A percentile compares a stretch with the other conserved stretches of the same genome.
Conservation (phyloP, 2,797 vertebrate genomes). For the Fundulus diaphanus region DNA sequence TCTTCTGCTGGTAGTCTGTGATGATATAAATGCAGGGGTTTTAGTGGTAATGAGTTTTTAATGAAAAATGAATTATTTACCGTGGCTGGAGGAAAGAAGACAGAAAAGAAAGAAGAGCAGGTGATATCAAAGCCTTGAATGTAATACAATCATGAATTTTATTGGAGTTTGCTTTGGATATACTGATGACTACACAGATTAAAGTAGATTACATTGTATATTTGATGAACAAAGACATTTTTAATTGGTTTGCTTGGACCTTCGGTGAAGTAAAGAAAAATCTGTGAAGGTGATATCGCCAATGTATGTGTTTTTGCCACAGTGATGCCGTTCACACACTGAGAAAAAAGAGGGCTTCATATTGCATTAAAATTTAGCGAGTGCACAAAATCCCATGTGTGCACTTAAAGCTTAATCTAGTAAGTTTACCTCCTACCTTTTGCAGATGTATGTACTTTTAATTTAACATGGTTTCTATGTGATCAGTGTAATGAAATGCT, state of each 20-base stretch:
- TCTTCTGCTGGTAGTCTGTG: constrained; percentile 38
- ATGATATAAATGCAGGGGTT: constrained; percentile 76
- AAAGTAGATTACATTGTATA: constrained; percentile 13
- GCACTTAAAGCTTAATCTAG: neutral
- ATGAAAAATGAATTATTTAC: constrained; percentile 84
- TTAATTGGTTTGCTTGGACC: constrained; percentile 33
- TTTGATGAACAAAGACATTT: constrained; percentile 13
- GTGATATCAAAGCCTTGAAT: constrained; percentile 57
- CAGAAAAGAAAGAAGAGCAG: constrained; percentile 58
- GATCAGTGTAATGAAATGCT: neutral
- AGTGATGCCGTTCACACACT: neutral
- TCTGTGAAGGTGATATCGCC: constrained; percentile 3
- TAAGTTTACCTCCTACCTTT: neutral
- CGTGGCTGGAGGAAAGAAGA: constrained; percentile 65
- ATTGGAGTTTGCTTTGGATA: constrained; percentile 46
- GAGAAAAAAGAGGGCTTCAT: neutral
- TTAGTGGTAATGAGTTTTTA: constrained; percentile 82
- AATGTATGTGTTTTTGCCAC: constrained; percentile 2
- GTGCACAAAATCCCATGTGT: neutral
- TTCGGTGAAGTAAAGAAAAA: constrained; percentile 18
- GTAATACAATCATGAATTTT: constrained; percentile 50
- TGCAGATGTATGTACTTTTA: neutral
- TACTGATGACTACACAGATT: constrained; percentile 23
- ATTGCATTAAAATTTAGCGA: neutral
- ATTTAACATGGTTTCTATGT: neutral